Percentiles rank a stretch among this genome's conserved stretches.
These are phyloP conservation scores for Agapornis roseicollis DNA, from an alignment of 2,113 vertebrate species.

Conservation along the genomic window DNA sequence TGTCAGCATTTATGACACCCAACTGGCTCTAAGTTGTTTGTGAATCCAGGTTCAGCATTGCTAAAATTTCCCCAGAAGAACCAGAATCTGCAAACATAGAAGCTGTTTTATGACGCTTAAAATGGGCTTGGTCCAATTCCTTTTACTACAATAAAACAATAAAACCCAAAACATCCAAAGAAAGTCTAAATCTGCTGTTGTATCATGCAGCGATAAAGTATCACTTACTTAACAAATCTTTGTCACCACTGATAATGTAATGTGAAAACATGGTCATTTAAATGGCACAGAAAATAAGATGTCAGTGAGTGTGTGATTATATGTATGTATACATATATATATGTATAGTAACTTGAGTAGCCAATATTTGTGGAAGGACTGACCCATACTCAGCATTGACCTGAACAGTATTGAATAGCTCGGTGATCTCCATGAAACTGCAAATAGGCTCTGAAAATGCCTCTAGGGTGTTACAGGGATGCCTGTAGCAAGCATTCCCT, in stretches of 20 bases:
- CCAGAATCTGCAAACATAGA: not conserved
- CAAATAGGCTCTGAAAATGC: not conserved
- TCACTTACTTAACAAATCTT: not conserved
- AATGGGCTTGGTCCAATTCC: not conserved
- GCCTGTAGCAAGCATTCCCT: not conserved
- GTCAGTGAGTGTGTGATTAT: fast-evolving
- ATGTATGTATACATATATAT: fast-evolving
- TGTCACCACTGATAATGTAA: not conserved
- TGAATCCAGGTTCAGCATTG: not conserved
- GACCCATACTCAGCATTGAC: not conserved
- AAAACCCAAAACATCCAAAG: not conserved
- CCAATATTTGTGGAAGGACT: not conserved
- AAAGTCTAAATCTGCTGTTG: not conserved
- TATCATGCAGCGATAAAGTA: not conserved
- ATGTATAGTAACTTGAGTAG: not conserved
- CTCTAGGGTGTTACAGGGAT: not conserved
- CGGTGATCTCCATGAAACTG: not conserved
- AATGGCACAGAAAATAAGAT: not conserved
- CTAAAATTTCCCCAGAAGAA: not conserved
- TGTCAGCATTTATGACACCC: not conserved
- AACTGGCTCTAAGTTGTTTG: not conserved
- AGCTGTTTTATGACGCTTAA: not conserved
- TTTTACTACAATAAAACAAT: not conserved
- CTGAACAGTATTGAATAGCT: not conserved
- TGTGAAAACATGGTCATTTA: not conserved